Conservation (phyloP, 2,797 vertebrate genomes). For the Lophius americanus region DNA sequence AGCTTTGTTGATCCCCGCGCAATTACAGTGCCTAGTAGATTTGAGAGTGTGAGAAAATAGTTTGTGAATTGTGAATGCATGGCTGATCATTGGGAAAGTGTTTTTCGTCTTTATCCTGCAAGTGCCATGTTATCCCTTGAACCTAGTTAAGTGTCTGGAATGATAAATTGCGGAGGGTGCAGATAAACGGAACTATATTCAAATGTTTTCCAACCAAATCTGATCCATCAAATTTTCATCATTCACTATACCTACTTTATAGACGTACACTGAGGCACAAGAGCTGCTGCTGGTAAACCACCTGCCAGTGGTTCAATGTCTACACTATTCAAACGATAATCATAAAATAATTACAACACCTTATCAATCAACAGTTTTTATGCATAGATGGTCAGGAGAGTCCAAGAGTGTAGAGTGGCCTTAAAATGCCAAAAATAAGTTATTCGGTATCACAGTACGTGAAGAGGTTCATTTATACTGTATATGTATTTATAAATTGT, state of each 20-base stretch:
- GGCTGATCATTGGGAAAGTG: slow-evolving; percentile 29
- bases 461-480: too few species aligned
- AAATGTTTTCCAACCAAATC: slow-evolving; percentile 9
- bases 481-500: too few species aligned
- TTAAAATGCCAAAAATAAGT: too few species aligned
- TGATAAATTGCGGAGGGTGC: slow-evolving; percentile 32
- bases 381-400: slow-evolving; percentile 6
- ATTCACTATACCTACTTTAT: slow-evolving; percentile 2
- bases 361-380: slow-evolving; percentile 58
- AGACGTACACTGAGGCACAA: background rate
- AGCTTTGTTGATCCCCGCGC: slow-evolving; percentile 2
- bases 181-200: slow-evolving; percentile 10
- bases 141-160: slow-evolving; percentile 39
- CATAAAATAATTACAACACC: slow-evolving; percentile 12
- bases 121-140: slow-evolving; percentile 28
- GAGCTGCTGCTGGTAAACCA: background rate
- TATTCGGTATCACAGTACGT: too few species aligned
- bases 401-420: too few species aligned
- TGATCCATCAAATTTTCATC: slow-evolving; percentile 8
- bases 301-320: slow-evolving; percentile 1
- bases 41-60: slow-evolving; percentile 39
- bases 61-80: slow-evolving; percentile 29
- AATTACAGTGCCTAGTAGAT: slow-evolving; percentile 31
- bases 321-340: slow-evolving; percentile 6
- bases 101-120: slow-evolving; percentile 40